Conservation (phyloP, 53 echinoderm and acorn worm species). For the Astropecten irregularis region DNA sequence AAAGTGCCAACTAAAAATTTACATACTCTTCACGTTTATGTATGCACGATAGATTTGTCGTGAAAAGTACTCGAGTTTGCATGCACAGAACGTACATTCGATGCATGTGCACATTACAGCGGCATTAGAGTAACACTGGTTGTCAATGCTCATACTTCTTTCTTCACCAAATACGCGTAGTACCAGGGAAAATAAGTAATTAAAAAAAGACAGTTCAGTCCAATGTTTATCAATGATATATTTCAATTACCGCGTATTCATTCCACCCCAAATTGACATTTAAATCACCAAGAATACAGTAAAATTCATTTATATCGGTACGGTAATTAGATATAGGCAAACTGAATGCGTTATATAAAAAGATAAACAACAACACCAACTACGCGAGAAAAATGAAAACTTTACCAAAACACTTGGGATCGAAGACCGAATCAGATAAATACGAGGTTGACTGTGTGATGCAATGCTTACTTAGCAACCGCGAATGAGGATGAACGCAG, state of each 20-base stretch:
- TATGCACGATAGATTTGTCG: too few species aligned
- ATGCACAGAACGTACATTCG: too few species aligned
- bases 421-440: not conserved
- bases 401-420: not conserved
- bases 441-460: not conserved
- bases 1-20: too few species aligned
- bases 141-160: not conserved
- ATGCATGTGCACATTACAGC: too few species aligned
- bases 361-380: not conserved
- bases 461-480: slow-evolving; percentile 55
- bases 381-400: not conserved
- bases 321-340: too few species aligned
- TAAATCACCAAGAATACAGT: too few species aligned
- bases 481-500: not conserved
- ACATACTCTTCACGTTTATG: too few species aligned
- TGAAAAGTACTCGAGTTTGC: too few species aligned
- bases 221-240: not conserved
- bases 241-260: too few species aligned
- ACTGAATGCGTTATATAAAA: too few species aligned
- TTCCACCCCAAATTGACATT: too few species aligned
- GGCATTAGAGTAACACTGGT: not conserved
- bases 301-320: too few species aligned
- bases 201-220: not conserved
- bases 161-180: not conserved
- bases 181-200: not conserved